Evolutionary conservation across 64 coral and sea anemone species (phyloP).

Genomic region (Montipora capricornis): DNA sequence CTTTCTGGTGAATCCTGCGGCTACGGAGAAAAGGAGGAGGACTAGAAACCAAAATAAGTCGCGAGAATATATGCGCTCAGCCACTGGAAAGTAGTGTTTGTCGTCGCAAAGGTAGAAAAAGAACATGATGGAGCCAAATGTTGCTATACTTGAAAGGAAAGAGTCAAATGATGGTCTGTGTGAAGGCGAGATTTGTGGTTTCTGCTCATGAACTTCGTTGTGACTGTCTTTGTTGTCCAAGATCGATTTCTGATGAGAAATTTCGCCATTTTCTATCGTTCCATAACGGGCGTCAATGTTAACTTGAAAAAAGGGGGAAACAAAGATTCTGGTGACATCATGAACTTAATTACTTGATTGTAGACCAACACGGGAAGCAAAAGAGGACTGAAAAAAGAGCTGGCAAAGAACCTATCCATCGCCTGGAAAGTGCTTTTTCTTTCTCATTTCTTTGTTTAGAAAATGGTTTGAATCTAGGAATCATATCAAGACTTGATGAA

Average conservation of each 20-base stretch:
- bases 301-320: not conserved
- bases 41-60: conserved; percentile 85
- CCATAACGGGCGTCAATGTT: not conserved
- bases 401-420: too few relatives aligned
- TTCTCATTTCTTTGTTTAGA: too few relatives aligned
- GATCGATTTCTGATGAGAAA: not conserved
- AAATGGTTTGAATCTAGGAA: too few relatives aligned
- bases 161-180: conserved; percentile 43
- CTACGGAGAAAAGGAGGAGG: conserved; percentile 69
- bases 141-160: conserved; percentile 62
- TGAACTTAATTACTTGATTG: not conserved
- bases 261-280: conserved; percentile 30
- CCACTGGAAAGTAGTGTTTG: conserved; percentile 81
- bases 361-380: too few relatives aligned
- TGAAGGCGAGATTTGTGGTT: not conserved
- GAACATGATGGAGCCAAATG: conserved; percentile 80
- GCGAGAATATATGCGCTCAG: conserved; percentile 82
- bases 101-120: conserved; percentile 83
- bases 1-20: conserved; percentile 57
- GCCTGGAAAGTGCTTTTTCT: too few relatives aligned
- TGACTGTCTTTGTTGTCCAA: not conserved
- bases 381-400: too few relatives aligned
- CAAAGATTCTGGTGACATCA: not conserved
- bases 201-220: not conserved
- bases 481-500: too few relatives aligned